Evolutionary conservation across 2,888 invertebrate genomes (phyloP), one percentile per base, ranked within the genome.

Genomic region (Balanococcus diminutus): DNA sequence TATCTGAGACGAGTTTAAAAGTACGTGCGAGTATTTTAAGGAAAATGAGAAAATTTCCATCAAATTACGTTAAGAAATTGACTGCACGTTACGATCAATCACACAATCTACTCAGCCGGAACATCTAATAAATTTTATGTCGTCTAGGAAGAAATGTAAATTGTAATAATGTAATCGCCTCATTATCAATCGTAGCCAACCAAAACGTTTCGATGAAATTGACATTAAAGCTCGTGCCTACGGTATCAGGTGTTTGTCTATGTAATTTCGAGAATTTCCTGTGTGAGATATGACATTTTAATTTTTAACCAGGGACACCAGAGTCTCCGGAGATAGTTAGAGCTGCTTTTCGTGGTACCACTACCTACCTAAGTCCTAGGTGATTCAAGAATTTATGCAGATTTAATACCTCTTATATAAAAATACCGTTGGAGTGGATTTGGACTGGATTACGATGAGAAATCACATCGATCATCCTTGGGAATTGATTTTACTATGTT

Each of bases 121-220:
- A 36, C 75, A 79, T 19, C 75, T 79, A 79, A 79, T 79, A 36
- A 79, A 79, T 67, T 67, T 11, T 67, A 79, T 79, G 75, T 79
- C 36, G 19, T 19, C 4, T 67, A 4, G 28, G 28, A 31, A 67
- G 36, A 79, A 79, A 79, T 79, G 36, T 22, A 56, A 8, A 22
- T 5, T 56, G 22, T 19, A 8, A 36, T 79, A 79, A 79, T 36
- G 75, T 79, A 79, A 79, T 79, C 36, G 75, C 31, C 6, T 25
- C 36, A 79, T 79, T 79, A 79, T 79, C 75, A 79, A 36, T 79
- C 31, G 28, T 79, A 79, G 11, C 16, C 75, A 16, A 79, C 19
- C 75, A 36, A 36, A n/a, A 79, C 36, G 28, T 79, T 79, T 36
- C 19, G 31, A 28, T 79, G 19, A 79, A 67, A 67, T 28, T 28